Base-by-base conservation (phyloP, 2,888 invertebrate species). In the Drosophila barbarae region DNA sequence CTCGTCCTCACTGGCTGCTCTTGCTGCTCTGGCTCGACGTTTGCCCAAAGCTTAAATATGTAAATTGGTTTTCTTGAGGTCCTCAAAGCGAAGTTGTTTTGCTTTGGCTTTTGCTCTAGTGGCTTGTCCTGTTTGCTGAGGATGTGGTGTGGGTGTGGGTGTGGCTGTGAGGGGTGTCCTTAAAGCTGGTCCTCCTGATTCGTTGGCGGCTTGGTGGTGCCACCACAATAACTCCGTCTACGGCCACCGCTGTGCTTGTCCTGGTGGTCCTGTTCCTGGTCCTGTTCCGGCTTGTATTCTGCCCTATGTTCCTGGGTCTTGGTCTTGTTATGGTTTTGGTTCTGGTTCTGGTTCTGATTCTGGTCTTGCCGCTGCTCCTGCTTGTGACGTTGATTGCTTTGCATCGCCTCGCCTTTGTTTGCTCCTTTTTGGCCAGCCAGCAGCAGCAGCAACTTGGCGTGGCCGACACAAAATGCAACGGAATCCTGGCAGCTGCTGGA, bases 361-460 rank as follows among this genome's bases (percentile, higher is more conserved):
- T 58, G 38, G 42, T 65, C 52, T 34, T 63, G 46, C 50, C 70
- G 61, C 60, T 78, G 53, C 68, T 77, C 63, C 72, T 77, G 76
- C 52, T 78, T 76, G 76, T 76, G 76, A 79, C 72, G 79, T 76
- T 79, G 79, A 78, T 79, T 84, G 74, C 85, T 82, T 80, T 71
- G 80, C 80, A 84, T 80, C 72, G 76, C 85, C 85, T 65, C 57
- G 66, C 60, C 63, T 72, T 63, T 78, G 59, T 72, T 71, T 66
- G 63, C 59, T 50, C 49, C 64, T 35, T 35, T 42, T 55, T 23
- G 46, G 46, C 35, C 32, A 49, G 42, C 49, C 64, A 60, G 38
- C 32, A 60, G 46, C 60, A 38, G 60, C 52, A 55, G 49, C 36
- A 52, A 55, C 53, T 51, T 57, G 64, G 64, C 42, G 30, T 59